phyloP scores from a whole-genome alignment of 1,140 invertebrate species.

The Drosophila pandora region DNA sequence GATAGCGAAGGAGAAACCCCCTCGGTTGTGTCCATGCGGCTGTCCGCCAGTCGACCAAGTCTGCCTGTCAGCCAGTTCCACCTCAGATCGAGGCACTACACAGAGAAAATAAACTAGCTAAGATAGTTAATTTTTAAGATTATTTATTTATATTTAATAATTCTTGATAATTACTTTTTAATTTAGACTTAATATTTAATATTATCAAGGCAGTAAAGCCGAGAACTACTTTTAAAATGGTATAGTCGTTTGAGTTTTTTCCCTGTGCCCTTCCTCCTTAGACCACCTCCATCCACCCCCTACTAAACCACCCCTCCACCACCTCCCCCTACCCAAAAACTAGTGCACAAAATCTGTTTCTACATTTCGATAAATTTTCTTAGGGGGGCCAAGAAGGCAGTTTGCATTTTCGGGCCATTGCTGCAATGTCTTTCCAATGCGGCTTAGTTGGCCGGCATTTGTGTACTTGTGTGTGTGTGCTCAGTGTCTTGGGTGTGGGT shows the following conservation, averaged over 20 bases:
- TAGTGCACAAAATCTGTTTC: slow-evolving; percentile 81
- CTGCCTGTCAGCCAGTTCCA: slow-evolving; percentile 49
- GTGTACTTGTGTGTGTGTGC: slow-evolving; percentile 40
- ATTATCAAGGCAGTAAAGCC: too few relatives aligned
- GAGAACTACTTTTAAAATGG: too few relatives aligned
- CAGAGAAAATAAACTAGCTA: neutral
- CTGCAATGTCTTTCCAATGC: slow-evolving; percentile 52
- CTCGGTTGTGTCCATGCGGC: slow-evolving; percentile 52
- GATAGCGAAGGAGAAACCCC: slow-evolving; percentile 1
- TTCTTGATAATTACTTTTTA: too few relatives aligned
- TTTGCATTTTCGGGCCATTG: slow-evolving; percentile 43
- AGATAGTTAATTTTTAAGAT: neutral
- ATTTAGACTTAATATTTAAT: too few relatives aligned
- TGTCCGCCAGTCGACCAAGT: slow-evolving; percentile 31
- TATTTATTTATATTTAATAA: neutral
- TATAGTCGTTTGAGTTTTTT: neutral
- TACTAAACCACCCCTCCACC: neutral
- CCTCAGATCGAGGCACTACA: slow-evolving; percentile 7
- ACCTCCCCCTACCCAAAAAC: slow-evolving; percentile 28
- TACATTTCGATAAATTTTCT: slow-evolving; percentile 83
- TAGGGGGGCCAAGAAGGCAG: slow-evolving; percentile 42
- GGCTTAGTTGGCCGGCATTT: slow-evolving; percentile 52
- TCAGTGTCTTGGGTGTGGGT: slow-evolving; percentile 34
- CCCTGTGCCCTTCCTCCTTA: neutral
- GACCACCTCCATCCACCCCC: neutral